phyloP scores from a whole-genome alignment of 2,888 invertebrate genomes.

The Diachrysia chrysitis region DNA sequence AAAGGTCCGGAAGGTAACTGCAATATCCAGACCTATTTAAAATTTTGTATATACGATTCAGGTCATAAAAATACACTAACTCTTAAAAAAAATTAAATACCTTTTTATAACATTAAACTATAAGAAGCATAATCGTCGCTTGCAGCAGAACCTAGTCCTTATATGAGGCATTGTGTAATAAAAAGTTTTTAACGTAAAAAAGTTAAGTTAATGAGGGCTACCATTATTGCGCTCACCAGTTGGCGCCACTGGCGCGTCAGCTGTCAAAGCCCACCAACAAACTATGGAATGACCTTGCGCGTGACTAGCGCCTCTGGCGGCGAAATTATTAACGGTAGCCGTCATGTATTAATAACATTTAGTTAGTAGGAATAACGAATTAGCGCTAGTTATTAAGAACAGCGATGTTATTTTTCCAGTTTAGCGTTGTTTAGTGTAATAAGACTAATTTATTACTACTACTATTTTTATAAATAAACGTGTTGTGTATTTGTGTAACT shows the following conservation, averaged over 20 bases:
- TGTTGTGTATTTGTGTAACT: slow-evolving; percentile 80
- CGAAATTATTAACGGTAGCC: no score
- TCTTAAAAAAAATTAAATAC: slow-evolving; percentile 8
- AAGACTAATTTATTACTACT: slow-evolving; percentile 66
- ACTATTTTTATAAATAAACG: slow-evolving; percentile 83
- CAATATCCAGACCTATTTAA: no score
- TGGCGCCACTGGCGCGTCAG: no score
- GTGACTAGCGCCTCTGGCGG: no score
- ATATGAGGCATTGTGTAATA: slow-evolving; percentile 47
- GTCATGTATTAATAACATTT: slow-evolving; percentile 30
- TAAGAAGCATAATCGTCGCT: slow-evolving; percentile 23
- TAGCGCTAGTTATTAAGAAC: slow-evolving; percentile 46
- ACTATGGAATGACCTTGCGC: no score
- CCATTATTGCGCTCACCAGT: no score
- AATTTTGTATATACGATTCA: no score
- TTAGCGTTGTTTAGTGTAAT: slow-evolving; percentile 64
- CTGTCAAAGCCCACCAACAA: no score
- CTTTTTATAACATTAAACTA: not conserved
- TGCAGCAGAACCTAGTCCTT: slow-evolving; percentile 24
- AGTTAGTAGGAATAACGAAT: slow-evolving; percentile 45
- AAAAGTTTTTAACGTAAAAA: slow-evolving; percentile 16
- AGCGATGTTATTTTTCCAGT: slow-evolving; percentile 74
- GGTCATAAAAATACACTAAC: no score
- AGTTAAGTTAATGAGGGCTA: no score
- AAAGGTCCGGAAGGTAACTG: no score